These are phyloP conservation scores for Scolopax mira DNA, from an alignment of 2,113 vertebrate species.

Conservation along the genomic window DNA sequence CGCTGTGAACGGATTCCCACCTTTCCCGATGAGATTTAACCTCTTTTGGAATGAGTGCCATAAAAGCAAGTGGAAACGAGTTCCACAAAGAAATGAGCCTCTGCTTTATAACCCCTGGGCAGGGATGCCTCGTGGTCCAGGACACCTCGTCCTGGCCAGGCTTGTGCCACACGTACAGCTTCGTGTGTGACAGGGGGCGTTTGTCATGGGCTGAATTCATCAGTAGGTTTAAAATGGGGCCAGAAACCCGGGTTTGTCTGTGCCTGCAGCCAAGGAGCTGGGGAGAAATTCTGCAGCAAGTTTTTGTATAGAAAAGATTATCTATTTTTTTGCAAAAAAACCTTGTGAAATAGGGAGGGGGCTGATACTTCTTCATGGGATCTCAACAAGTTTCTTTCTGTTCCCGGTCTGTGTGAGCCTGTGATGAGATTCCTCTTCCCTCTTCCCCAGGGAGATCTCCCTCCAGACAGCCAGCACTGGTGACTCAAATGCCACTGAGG, in stretches of 20 bases:
- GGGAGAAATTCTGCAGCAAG: not conserved
- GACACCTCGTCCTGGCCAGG: not conserved
- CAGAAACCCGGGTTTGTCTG: not conserved
- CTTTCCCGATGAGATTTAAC: not conserved
- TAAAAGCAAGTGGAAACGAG: not conserved
- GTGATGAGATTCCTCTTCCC: accelerated
- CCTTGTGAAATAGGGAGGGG: not conserved
- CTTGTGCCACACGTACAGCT: not conserved
- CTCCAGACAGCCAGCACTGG: not conserved
- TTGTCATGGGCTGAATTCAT: not conserved
- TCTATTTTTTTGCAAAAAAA: not conserved
- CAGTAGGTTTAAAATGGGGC: not conserved
- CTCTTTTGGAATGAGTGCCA: not conserved
- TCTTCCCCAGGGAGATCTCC: not conserved
- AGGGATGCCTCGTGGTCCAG: not conserved
- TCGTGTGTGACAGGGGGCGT: not conserved
- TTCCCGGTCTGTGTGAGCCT: not conserved
- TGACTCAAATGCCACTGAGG: not conserved
- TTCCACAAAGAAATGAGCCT: not conserved
- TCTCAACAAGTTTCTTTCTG: not conserved
- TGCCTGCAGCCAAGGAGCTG: not conserved
- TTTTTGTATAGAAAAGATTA: not conserved
- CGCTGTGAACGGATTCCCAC: not conserved
- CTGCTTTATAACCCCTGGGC: not conserved
- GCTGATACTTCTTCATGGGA: not conserved